Evolutionary conservation across 2,113 vertebrate genomes (phyloP).

Genomic region (Corythornis vintsioides): DNA sequence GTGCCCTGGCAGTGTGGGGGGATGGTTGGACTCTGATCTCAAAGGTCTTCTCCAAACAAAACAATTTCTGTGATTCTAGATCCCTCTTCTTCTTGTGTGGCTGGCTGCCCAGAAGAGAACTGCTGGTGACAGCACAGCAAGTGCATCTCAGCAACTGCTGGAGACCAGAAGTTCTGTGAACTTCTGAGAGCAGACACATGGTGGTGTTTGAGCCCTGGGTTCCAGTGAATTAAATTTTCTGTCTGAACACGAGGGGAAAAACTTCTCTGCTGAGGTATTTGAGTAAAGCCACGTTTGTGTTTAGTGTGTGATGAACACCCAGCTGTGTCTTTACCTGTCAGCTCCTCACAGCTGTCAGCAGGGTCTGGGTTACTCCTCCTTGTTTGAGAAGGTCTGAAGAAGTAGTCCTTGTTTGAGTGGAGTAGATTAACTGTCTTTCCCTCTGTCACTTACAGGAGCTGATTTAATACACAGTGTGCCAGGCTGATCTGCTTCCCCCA

Average conservation of each 20-base stretch:
- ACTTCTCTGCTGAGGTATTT: not conserved
- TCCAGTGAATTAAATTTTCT: not conserved
- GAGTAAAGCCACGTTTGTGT: rapidly evolving
- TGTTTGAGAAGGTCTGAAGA: not conserved
- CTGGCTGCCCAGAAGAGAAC: not conserved
- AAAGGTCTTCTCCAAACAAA: not conserved
- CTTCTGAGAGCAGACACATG: not conserved
- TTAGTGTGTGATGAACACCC: rapidly evolving
- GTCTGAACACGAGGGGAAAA: not conserved
- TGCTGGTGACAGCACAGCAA: not conserved
- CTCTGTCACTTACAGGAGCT: not conserved
- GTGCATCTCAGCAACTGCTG: not conserved
- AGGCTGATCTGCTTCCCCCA: not conserved
- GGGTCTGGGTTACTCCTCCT: not conserved
- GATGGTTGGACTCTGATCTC: not conserved
- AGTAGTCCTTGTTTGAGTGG: not conserved
- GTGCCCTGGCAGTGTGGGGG: too few relatives aligned
- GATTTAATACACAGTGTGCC: rapidly evolving
- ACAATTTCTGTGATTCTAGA: not conserved
- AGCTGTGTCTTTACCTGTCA: not conserved
- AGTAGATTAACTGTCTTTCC: not conserved
- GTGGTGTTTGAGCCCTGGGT: not conserved
- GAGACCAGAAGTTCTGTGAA: not conserved
- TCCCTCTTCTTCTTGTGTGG: not conserved
- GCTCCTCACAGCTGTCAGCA: rapidly evolving